These are phyloP conservation scores for Lithodes maja DNA, from an alignment of 2,888 invertebrate species.

Conservation along the genomic window DNA sequence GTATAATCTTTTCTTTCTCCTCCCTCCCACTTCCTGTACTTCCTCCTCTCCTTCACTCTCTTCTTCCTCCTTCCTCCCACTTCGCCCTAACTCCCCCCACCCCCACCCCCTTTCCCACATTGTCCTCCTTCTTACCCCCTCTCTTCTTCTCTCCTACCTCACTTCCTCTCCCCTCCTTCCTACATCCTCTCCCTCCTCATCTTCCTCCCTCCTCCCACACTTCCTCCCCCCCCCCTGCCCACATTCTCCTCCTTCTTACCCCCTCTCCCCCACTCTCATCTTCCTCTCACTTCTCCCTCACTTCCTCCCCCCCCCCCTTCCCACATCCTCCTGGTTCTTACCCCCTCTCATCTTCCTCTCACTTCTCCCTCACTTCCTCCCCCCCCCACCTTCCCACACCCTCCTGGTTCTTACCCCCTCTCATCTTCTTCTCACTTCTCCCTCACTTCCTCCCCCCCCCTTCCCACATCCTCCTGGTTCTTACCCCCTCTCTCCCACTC, in stretches of 20 bases:
- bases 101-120: too few species aligned
- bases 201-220: not conserved
- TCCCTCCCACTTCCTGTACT: not conserved
- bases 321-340: not conserved
- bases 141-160: not conserved
- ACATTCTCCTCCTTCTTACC: not conserved
- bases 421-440: not conserved
- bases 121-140: not conserved
- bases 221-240: not conserved
- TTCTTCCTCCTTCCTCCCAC: not conserved
- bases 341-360: not conserved
- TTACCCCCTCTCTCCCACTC: not conserved
- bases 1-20: not conserved
- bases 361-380: not conserved
- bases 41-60: not conserved
- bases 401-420: not conserved
- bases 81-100: not conserved
- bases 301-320: not conserved
- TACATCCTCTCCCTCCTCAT: not conserved
- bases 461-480: not conserved
- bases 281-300: not conserved
- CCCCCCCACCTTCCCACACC: not conserved
- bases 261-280: not conserved
- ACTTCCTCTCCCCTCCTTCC: not conserved
- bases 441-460: not conserved